These are phyloP conservation scores for Hypotaenidia okinawae DNA, from an alignment of 2,797 vertebrate species.

Conservation along the genomic window DNA sequence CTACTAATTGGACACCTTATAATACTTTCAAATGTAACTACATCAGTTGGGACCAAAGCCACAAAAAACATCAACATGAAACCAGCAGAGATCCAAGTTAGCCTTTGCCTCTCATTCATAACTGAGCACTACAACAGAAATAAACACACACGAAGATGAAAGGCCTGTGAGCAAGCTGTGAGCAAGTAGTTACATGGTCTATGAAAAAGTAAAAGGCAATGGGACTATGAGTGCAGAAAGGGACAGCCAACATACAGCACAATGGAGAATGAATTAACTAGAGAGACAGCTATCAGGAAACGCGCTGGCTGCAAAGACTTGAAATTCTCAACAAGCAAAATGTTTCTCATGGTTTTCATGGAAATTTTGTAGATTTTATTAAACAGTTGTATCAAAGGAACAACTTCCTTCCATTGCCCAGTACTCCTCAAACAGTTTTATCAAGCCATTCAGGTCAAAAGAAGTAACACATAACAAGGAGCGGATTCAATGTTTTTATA, in stretches of 20 bases:
- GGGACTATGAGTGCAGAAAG: background rate
- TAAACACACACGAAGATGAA: background rate
- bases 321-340: background rate
- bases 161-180: background rate
- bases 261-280: background rate
- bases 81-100: background rate
- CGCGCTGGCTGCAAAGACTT: background rate
- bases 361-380: background rate
- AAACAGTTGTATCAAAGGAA: background rate
- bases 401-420: background rate
- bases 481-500: background rate
- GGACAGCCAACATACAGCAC: accelerated
- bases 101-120: background rate
- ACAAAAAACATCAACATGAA: background rate
- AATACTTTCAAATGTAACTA: background rate
- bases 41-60: background rate
- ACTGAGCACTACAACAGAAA: background rate
- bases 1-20: background rate
- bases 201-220: background rate
- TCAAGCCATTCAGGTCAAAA: background rate
- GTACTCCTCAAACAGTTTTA: background rate
- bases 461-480: background rate
- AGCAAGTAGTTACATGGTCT: too few relatives aligned
- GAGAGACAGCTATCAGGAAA: background rate
- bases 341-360: background rate